These are phyloP conservation scores for Poecilia wingei DNA, from an alignment of 2,797 vertebrate genomes.

Conservation along the genomic window DNA sequence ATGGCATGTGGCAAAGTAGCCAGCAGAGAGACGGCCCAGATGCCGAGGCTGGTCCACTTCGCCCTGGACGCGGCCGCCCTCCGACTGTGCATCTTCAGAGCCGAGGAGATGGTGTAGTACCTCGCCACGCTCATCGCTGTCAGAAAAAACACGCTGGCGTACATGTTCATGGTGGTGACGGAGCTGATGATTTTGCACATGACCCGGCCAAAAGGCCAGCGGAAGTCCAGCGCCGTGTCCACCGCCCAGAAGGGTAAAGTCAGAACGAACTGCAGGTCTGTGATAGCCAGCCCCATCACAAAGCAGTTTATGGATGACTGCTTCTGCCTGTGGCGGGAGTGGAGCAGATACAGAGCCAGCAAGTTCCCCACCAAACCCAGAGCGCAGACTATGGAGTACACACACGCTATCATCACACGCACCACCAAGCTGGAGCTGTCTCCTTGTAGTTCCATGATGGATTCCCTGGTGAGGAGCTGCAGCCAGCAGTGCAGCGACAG, in stretches of 20 bases:
- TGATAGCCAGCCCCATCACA: constrained; percentile 82
- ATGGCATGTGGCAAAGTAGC: constrained; percentile 82
- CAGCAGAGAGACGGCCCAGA: constrained; percentile 77
- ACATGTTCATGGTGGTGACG: constrained; percentile 86
- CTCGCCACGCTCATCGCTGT: constrained; percentile 81
- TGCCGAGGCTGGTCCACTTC: constrained; percentile 80
- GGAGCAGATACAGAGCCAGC: constrained; percentile 82
- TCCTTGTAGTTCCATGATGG: constrained; percentile 74
- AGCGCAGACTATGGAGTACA: constrained; percentile 83
- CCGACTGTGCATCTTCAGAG: constrained; percentile 82
- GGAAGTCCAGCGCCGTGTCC: constrained; percentile 82
- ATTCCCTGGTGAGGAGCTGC: constrained; percentile 79
- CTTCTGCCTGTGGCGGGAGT: constrained; percentile 81
- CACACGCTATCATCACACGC: constrained; percentile 80
- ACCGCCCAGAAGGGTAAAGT: constrained; percentile 83
- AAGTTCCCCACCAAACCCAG: constrained; percentile 84
- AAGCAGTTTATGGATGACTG: constrained; percentile 81
- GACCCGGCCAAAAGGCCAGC: constrained; percentile 80
- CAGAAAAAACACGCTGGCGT: constrained; percentile 84
- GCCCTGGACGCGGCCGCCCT: constrained; percentile 66
- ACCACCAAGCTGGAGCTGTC: constrained; percentile 77
- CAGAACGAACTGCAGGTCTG: constrained; percentile 83
- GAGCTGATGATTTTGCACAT: constrained; percentile 85
- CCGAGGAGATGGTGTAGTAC: constrained; percentile 80
- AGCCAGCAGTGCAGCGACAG: constrained; percentile 83